Evolutionary conservation across 2,888 invertebrate genomes (phyloP).

Genomic region (Spodoptera picta): DNA sequence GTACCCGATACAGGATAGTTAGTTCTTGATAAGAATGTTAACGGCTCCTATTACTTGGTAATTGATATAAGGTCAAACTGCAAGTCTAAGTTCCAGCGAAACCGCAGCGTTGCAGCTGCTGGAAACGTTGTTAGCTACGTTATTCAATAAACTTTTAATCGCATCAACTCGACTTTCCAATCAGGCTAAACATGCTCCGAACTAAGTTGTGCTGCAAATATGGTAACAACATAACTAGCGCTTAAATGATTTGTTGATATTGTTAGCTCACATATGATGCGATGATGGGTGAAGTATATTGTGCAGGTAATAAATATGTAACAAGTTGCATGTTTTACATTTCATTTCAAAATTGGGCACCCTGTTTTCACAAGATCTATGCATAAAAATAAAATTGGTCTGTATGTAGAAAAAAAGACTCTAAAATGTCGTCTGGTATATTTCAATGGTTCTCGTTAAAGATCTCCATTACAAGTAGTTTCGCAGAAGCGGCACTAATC

Average conservation of each 20-base stretch:
- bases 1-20: constrained; percentile 26
- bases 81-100: constrained; percentile 62
- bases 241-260: constrained; percentile 32
- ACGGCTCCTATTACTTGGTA: constrained; percentile 57
- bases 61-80: constrained; percentile 63
- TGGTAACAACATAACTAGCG: constrained; percentile 50
- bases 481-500: constrained; percentile 36
- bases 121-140: constrained; percentile 68
- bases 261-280: constrained; percentile 2
- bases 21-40: constrained; percentile 44
- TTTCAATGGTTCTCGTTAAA: constrained; percentile 7
- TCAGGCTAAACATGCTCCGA: constrained; percentile 63
- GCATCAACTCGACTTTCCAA: constrained; percentile 72
- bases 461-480: constrained; percentile 15
- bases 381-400: no score
- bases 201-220: constrained; percentile 43
- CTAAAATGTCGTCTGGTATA: no score
- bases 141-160: constrained; percentile 80
- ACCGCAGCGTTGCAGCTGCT: constrained; percentile 57
- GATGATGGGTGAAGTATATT: no score
- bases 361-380: no score
- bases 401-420: no score
- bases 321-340: no score
- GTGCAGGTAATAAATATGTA: no score
- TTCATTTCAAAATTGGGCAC: no score